Evolutionary conservation across 1,140 invertebrate genomes (phyloP).

Genomic region (Chelonus insularis): DNA sequence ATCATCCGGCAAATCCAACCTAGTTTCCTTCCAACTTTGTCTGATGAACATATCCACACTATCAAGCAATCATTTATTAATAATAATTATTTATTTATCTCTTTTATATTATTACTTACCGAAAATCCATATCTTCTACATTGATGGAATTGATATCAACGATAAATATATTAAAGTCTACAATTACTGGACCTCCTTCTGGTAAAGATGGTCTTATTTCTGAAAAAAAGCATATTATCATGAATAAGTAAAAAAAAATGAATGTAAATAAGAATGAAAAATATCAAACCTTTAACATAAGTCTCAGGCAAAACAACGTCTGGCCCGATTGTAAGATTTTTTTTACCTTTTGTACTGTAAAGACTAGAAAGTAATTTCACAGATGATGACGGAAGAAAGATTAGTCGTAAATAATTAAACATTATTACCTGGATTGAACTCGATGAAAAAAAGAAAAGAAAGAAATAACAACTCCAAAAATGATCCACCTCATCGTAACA

Average conservation of each 20-base stretch:
- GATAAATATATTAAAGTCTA: conserved; percentile 78
- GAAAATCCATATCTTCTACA: conserved; percentile 84
- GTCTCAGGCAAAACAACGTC: conserved; percentile 68
- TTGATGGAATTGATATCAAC: conserved; percentile 85
- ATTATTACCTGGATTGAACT: conserved; percentile 23
- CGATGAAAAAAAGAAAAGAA: conserved; percentile 30
- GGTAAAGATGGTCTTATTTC: conserved; percentile 73
- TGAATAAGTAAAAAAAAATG: conserved; percentile 35
- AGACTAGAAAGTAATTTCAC: conserved; percentile 49
- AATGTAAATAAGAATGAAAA: not conserved
- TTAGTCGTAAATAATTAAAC: conserved; percentile 29
- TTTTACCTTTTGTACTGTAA: conserved; percentile 53
- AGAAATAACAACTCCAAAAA: conserved; percentile 26
- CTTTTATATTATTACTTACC: conserved; percentile 59
- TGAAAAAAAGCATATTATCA: conserved; percentile 40
- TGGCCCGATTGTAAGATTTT: conserved; percentile 67
- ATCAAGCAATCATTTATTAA: conserved; percentile 27
- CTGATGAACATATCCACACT: conserved; percentile 85
- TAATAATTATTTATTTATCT: conserved; percentile 5
- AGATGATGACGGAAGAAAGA: too few relatives aligned
- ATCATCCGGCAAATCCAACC: conserved; percentile 72
- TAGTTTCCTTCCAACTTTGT: conserved; percentile 77
- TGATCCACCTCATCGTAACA: conserved; percentile 40
- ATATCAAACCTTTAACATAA: conserved; percentile 79
- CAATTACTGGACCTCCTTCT: conserved; percentile 69